Base-by-base conservation (phyloP, 2,888 invertebrate genomes). In the Seira sanloemensis region DNA sequence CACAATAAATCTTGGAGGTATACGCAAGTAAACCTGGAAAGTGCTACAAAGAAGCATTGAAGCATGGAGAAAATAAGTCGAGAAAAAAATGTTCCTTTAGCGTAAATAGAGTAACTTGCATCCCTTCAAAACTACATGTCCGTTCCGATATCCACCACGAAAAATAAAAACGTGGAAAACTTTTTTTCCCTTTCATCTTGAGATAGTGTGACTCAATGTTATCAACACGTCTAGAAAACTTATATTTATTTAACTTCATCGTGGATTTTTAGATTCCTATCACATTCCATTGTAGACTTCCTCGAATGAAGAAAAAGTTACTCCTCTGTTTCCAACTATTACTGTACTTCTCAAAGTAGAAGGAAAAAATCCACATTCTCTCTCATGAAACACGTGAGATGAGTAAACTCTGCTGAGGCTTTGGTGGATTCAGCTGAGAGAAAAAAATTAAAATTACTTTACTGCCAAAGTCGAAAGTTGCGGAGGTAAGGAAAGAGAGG, bases 241-340 rank as follows among this genome's bases (percentile, higher is more conserved):
- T 50, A 50, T 50, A 50, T 50, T 50, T 50, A 76, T 68, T 68
- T 76, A 76, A 50, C 21, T 74, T 74, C 75, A 26, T 75, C 37
- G 66, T 75, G 75, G n/a, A n/a, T 73, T 75, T 75, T 73, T 78
- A 83, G 83, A 83, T 83, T 84, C 84, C 69, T 74, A 78, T 74
- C 73, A 84, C 84, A 84, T 78, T 69, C 78, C 58, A 83, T 78
- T n/a, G n/a, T n/a, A n/a, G n/a, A n/a, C n/a, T n/a, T n/a, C n/a
- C n/a, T n/a, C n/a, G n/a, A n/a, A n/a, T n/a, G n/a, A n/a, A n/a
- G n/a, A n/a, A n/a, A n/a, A n/a, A n/a, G n/a, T n/a, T n/a, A n/a
- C n/a, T n/a, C n/a, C n/a, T n/a, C n/a, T n/a, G n/a, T n/a, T n/a
- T n/a, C n/a, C n/a, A n/a, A n/a, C n/a, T n/a, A n/a, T n/a, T n/a